Conservation (phyloP, 2,797 vertebrate genomes). For the Spinus pinus region DNA sequence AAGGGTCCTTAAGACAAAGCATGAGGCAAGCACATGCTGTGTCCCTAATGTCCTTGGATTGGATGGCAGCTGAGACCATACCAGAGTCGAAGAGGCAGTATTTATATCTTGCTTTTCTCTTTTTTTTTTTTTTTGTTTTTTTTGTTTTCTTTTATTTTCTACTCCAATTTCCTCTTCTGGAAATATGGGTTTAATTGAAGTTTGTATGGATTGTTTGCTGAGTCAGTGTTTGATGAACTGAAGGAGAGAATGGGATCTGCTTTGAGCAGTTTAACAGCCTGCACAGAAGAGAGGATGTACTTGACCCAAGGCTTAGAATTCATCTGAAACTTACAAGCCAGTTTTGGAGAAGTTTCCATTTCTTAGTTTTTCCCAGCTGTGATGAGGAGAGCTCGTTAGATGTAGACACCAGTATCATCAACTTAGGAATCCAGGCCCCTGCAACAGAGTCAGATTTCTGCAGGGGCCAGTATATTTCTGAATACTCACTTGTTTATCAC, state of each 20-base stretch:
- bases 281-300: background rate
- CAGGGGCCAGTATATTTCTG: background rate
- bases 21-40: background rate
- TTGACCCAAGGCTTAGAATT: background rate
- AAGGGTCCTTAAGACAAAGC: background rate
- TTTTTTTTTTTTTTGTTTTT: background rate
- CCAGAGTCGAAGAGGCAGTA: fast-evolving
- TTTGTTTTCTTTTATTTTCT: background rate
- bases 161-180: background rate
- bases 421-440: background rate
- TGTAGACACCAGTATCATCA: fast-evolving
- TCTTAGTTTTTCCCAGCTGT: background rate
- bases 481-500: background rate
- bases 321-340: background rate
- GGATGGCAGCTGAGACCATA: background rate
- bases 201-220: background rate
- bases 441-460: background rate
- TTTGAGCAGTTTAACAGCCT: background rate
- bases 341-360: background rate
- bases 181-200: background rate
- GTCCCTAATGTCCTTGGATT: background rate
- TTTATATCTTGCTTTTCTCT: background rate
- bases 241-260: background rate
- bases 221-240: fast-evolving
- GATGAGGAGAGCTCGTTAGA: background rate